Evolutionary conservation across 2,888 invertebrate species (phyloP), one percentile per base, ranked within the genome.

Genomic region (Dynastes hyllus): DNA sequence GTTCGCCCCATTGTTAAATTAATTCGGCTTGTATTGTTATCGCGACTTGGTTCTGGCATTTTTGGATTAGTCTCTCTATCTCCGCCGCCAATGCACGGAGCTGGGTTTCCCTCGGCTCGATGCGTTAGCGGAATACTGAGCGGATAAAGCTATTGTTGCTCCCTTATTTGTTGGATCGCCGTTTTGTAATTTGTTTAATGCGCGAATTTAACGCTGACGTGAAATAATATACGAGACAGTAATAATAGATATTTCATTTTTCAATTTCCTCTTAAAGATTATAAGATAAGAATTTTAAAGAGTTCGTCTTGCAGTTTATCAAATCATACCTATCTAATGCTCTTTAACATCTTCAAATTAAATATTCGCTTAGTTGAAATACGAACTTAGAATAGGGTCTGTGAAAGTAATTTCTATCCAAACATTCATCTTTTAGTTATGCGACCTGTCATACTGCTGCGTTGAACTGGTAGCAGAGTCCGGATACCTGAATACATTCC

Each of bases 381-480:
- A 37, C 32, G 32, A 37, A 37, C 32, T 37, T 37, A 4, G 32
- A 5, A 37, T 37, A 5, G 32, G 32, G 32, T 37, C 32, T 37
- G 32, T 37, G 32, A 37, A 37, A 5, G 32, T 37, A 37, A 37
- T 45, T 45, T 45, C 45, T 8, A 45, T 0, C 11, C 11, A 45
- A 8, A 45, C 11, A 45, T 45, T 58, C n/a, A 58, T 9, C 55
- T 58, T 16, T 16, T 22, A 58, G 77, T 80, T 81, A 78, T 79
- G 78, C 76, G 76, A 77, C 69, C 77, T 79, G 79, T 79, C 77
- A 70, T 45, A 66, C 69, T n/a, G 40, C 9, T 45, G 76, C 66
- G 78, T 29, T 27, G 51, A 29, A 76, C 65, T 55, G 55, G 51
- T 40, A 63, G 55, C 2, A 22, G 22, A 45, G 11, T 2, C 45